These are phyloP conservation scores for Chrysopilus asiliformis DNA, from an alignment of 2,888 invertebrate species.

Conservation along the genomic window DNA sequence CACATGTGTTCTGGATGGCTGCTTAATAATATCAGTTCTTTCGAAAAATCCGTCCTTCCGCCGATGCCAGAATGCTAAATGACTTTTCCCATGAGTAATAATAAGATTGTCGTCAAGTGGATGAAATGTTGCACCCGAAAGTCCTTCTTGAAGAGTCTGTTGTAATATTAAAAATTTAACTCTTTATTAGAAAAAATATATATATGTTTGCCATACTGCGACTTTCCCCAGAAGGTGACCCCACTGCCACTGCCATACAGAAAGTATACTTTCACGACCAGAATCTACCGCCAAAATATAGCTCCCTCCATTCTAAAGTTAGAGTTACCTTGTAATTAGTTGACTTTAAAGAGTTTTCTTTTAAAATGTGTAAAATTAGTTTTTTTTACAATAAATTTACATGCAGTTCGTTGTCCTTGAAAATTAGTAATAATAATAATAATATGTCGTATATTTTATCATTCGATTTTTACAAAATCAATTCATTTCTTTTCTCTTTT, in stretches of 20 bases:
- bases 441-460: too few relatives aligned
- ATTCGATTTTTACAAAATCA: too few relatives aligned
- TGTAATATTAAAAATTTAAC: constrained; percentile 14
- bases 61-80: constrained; percentile 85
- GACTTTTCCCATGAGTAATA: constrained; percentile 83
- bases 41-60: constrained; percentile 84
- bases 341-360: too few relatives aligned
- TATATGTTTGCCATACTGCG: constrained; percentile 79
- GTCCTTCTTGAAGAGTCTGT: constrained; percentile 77
- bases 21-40: constrained; percentile 77
- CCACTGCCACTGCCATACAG: constrained; percentile 95
- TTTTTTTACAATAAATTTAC: not conserved
- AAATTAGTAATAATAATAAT: too few relatives aligned
- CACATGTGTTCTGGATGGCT: constrained; percentile 72
- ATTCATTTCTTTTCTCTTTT: too few relatives aligned
- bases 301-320: constrained; percentile 67
- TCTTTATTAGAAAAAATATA: not conserved
- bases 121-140: constrained; percentile 81
- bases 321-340: too few relatives aligned
- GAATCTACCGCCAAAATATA: constrained; percentile 82
- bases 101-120: constrained; percentile 82
- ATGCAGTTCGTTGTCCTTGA: not conserved
- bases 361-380: not conserved
- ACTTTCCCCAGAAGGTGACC: constrained; percentile 87
- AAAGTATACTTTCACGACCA: constrained; percentile 76